Evolutionary conservation across 2,888 invertebrate genomes (phyloP).

Genomic region (Coecobrya sp.): DNA sequence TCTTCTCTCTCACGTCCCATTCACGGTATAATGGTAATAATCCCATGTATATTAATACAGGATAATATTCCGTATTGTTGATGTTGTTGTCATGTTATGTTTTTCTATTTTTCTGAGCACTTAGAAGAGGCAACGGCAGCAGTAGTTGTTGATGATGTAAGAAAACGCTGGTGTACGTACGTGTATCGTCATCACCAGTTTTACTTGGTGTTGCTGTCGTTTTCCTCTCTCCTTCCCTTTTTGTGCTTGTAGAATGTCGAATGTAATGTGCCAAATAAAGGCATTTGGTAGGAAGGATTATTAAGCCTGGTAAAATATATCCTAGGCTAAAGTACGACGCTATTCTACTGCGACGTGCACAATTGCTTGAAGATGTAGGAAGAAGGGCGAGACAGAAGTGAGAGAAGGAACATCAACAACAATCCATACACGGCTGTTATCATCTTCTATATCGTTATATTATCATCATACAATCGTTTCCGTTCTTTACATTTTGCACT

Average conservation of each 20-base stretch:
- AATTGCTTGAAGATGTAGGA: not conserved
- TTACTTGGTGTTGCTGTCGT: not conserved
- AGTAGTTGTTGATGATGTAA: not conserved
- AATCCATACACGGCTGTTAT: not conserved
- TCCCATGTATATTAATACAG: constrained; percentile 7
- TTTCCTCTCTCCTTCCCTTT: not conserved
- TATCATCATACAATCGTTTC: not conserved
- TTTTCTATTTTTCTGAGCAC: not conserved
- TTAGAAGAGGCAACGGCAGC: not conserved
- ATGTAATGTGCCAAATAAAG: constrained; percentile 33
- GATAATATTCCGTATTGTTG: constrained; percentile 19
- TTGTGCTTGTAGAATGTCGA: not conserved
- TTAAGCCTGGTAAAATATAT: constrained; percentile 1
- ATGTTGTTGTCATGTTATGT: constrained; percentile 28
- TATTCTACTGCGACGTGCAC: not conserved
- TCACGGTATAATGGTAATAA: constrained; percentile 19
- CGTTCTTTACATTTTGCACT: not conserved
- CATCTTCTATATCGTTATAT: not conserved
- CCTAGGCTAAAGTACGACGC: not conserved
- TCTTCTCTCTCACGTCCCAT: constrained; percentile 4
- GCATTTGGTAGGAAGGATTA: constrained; percentile 17
- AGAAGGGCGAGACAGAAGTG: not conserved
- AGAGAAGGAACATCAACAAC: not conserved
- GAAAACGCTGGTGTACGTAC: not conserved
- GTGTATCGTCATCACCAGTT: constrained; percentile 2